Conservation (phyloP, 2,888 invertebrate species). For the Pherbina coryleti region DNA sequence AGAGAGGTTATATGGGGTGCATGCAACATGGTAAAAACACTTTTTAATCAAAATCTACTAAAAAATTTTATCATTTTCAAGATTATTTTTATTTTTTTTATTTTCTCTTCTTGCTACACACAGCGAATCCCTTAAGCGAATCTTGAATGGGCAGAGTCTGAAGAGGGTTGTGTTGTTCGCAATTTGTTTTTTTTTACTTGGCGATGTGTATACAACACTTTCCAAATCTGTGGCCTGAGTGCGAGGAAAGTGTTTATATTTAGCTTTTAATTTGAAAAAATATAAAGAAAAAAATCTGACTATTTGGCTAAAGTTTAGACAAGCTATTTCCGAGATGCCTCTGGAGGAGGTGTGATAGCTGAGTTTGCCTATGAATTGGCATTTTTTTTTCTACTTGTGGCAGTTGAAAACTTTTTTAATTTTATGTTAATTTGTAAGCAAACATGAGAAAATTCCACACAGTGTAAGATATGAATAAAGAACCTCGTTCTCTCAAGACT, state of each 20-base stretch:
- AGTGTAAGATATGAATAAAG: neutral
- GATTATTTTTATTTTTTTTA: neutral
- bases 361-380: conserved; percentile 15
- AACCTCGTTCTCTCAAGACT: neutral
- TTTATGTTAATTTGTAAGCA: conserved; percentile 46
- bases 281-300: neutral
- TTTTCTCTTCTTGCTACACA: neutral
- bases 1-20: neutral
- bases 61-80: conserved; percentile 29
- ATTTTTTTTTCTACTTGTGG: conserved; percentile 8
- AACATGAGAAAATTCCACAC: neutral
- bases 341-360: neutral
- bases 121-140: neutral
- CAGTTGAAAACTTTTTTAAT: conserved; percentile 51
- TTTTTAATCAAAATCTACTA: conserved; percentile 35
- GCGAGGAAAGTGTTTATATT: neutral
- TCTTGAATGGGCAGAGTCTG: neutral
- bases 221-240: neutral
- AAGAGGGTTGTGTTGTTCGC: neutral
- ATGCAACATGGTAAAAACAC: conserved; percentile 1
- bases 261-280: neutral
- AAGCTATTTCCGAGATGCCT: neutral
- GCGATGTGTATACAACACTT: neutral
- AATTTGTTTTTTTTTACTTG: neutral
- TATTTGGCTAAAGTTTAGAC: neutral